Evolutionary conservation across 2,113 vertebrate species (phyloP).

Genomic region (Beaufortia kweichowensis): DNA sequence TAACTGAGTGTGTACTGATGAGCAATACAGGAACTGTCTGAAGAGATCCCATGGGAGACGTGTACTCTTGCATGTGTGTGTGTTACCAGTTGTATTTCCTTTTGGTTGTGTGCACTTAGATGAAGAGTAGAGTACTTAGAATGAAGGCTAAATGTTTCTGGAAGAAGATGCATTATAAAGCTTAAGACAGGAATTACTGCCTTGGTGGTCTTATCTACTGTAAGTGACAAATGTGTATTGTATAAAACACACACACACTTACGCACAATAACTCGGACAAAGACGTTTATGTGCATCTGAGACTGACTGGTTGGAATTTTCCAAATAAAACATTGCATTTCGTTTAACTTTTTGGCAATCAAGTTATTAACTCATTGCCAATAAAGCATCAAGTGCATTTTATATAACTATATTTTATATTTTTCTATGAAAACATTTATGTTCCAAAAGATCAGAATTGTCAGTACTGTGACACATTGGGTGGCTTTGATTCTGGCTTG

Average conservation of each 20-base stretch:
- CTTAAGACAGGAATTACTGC: conserved; percentile 1
- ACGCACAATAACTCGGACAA: too few relatives aligned
- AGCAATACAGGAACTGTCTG: conserved; percentile 32
- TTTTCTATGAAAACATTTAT: too few relatives aligned
- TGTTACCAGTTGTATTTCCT: not conserved
- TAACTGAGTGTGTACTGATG: conserved; percentile 27
- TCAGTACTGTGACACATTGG: too few relatives aligned
- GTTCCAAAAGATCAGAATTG: too few relatives aligned
- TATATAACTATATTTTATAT: too few relatives aligned
- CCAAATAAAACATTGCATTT: too few relatives aligned
- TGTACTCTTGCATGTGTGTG: conserved; percentile 16
- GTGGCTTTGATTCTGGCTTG: too few relatives aligned
- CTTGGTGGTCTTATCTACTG: conserved; percentile 15
- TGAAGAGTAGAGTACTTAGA: conserved; percentile 2
- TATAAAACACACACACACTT: conserved; percentile 59
- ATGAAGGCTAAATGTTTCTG: conserved; percentile 1
- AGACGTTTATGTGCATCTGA: too few relatives aligned
- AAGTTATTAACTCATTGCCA: too few relatives aligned
- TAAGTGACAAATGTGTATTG: not conserved
- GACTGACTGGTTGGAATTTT: too few relatives aligned
- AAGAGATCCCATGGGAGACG: conserved; percentile 13
- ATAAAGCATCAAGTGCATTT: too few relatives aligned
- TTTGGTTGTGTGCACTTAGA: not conserved
- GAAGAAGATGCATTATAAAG: not conserved
- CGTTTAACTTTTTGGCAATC: too few relatives aligned